Percentiles rank a stretch among this genome's conserved stretches.
Conservation (phyloP, 2,888 invertebrate genomes). For the Heteropelma amictum region DNA sequence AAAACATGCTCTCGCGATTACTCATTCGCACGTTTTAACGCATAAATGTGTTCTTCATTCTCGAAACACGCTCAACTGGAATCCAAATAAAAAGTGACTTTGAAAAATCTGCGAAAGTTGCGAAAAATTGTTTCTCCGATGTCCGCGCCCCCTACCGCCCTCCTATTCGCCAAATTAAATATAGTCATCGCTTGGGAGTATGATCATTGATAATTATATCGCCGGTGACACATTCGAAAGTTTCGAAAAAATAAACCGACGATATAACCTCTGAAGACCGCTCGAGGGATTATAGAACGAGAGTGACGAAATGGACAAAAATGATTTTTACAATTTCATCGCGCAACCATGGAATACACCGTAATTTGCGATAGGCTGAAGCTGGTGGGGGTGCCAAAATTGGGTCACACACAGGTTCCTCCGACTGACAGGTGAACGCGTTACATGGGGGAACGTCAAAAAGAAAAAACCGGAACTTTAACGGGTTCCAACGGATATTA, state of each 20-base stretch:
- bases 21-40: no score
- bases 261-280: not conserved
- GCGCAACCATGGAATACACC: no score
- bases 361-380: not conserved
- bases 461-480: not conserved
- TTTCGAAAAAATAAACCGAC: not conserved
- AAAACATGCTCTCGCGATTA: no score
- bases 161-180: no score
- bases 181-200: not conserved
- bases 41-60: no score
- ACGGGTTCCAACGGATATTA: conserved; percentile 46
- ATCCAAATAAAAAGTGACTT: no score
- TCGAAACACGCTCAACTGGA: no score
- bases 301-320: not conserved
- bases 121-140: no score
- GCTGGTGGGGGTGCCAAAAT: conserved; percentile 43
- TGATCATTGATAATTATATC: conserved; percentile 51
- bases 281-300: not conserved
- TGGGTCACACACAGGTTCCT: conserved; percentile 63
- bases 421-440: conserved; percentile 68
- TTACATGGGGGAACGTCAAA: conserved; percentile 21
- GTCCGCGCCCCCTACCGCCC: no score
- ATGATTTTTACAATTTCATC: conserved; percentile 5
- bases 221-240: conserved; percentile 36
- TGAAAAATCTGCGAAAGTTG: no score